phyloP scores from a whole-genome alignment of 2,888 invertebrate species.

The Calliphora vomitoria region DNA sequence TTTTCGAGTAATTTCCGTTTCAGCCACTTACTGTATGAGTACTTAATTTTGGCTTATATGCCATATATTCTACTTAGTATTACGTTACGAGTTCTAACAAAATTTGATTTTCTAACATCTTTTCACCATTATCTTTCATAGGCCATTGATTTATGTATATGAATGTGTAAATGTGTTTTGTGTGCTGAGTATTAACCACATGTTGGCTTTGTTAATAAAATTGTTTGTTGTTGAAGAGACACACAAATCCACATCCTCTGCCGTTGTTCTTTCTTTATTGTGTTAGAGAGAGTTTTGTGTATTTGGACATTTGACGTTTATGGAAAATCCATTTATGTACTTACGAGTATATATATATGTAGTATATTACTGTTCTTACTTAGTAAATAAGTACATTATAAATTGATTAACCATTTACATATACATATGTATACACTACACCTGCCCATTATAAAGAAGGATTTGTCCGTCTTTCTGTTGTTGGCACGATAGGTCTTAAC shows the following conservation, averaged over 20 bases:
- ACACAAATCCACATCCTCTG: neutral
- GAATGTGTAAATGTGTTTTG: neutral
- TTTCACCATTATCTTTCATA: constrained; percentile 57
- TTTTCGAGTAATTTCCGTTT: constrained; percentile 58
- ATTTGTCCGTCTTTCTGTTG: too few relatives aligned
- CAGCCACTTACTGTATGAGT: constrained; percentile 37
- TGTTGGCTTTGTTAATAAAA: constrained; percentile 67
- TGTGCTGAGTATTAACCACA: constrained; percentile 52
- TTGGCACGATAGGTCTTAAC: too few relatives aligned
- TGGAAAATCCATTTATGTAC: constrained; percentile 59
- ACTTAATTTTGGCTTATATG: constrained; percentile 55
- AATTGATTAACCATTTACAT: constrained; percentile 24
- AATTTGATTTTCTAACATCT: constrained; percentile 68
- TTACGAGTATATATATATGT: neutral
- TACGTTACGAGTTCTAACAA: constrained; percentile 38
- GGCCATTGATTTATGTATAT: constrained; percentile 44
- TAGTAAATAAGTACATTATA: neutral
- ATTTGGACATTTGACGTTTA: constrained; percentile 62
- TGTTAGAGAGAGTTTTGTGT: neutral
- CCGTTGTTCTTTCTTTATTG: constrained; percentile 18
- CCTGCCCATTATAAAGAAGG: too few relatives aligned
- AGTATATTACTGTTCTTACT: neutral
- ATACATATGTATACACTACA: constrained; percentile 10
- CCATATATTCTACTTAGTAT: neutral
- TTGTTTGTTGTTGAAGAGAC: constrained; percentile 50